Evolutionary conservation across 2,888 invertebrate genomes (phyloP), one percentile per base, ranked within the genome.

Genomic region (Orthosia gothica): DNA sequence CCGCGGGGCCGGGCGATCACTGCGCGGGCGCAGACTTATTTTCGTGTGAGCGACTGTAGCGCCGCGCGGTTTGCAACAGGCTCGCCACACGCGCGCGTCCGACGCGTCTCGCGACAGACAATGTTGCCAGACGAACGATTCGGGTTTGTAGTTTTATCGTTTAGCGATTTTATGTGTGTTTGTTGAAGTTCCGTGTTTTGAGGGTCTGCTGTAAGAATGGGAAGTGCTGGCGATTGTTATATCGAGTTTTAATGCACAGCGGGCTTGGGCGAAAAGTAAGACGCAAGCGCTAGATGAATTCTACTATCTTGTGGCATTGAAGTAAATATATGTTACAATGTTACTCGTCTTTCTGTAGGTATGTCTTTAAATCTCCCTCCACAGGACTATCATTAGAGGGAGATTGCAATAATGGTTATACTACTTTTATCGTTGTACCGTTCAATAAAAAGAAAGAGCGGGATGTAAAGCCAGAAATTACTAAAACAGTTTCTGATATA

Each of bases 1-100:
- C 89, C 93, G 93, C 94, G 94, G 91, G 89, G 91, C 91, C 89
- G 87, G 89, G 86, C 93, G 94, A 94, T 93, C 90, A 95, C 94
- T 95, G 95, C 92, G 91, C 89, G 84, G 85, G 87, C 84, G 87
- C 73, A 52, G 85, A 73, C 90, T 83, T 95, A 95, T 96, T 95
- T 95, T 93, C 86, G 94, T 93, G 90, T 82, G 88, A 86, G 90
- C 94, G 93, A 92, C 91, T 90, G 91, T 86, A 90, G 93, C 93
- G 94, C 93, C 92, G 81, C 79, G 72, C 85, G 90, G 91, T 92
- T 92, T 91, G 89, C 88, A 85, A 20, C 68, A 76, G 73, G 83
- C 81, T 74, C 54, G 74, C 32, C 32, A 64, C 76, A 77, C 79
- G 76, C 80, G 77, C 65, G 63, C 78, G 69, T 79, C 85, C 79